Base-by-base conservation (phyloP, 2,113 vertebrate genomes). In the Galeopterus variegatus region DNA sequence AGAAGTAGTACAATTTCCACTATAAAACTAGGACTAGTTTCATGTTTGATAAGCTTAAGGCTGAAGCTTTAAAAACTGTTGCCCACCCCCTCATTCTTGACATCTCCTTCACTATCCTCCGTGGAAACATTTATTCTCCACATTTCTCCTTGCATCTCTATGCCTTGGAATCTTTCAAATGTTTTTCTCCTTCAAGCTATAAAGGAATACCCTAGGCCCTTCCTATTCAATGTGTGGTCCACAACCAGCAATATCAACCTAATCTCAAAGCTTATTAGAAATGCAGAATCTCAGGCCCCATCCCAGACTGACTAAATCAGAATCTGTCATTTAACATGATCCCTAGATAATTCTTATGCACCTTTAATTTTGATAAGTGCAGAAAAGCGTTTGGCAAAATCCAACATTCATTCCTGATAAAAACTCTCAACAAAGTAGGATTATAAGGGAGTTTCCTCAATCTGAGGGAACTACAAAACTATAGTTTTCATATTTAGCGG, bases 241-340 rank as follows among this genome's bases (percentile, higher is more conserved):
- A 64, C 12, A 4, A 85, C 15, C 58, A 89, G 28, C 52, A 76
- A 33, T 13, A 58, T 65, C 28, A 82, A 41, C 41, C 41, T 41
- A 41, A 41, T 85, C 31, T 81, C 64, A 62, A 8, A 97, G 64
- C 11, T 94, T 75, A 92, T 36, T 36, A 70, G 5, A 93, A 76
- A 90, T 89, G 21, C 3, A 50, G 50, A 76, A n/a, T 64, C 67
- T 58, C 41, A 72, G 67, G 15, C 8, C 8, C 13, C 18, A 72
- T 83, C 19, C 54, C 73, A 92, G 26, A 77, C 13, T 41, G 28
- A 73, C 36, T 77, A 8, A 54, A 87, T 73, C 6, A 79, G 31
- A 90, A 87, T 45, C 4, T 90, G 15, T 3, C 86, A 72, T 36
- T 64, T 90, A 88, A 76, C 69, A 88, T 67, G 19, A 84, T 70